Conservation (phyloP, 2,113 vertebrate genomes). For the Mormyrus lacerda region DNA sequence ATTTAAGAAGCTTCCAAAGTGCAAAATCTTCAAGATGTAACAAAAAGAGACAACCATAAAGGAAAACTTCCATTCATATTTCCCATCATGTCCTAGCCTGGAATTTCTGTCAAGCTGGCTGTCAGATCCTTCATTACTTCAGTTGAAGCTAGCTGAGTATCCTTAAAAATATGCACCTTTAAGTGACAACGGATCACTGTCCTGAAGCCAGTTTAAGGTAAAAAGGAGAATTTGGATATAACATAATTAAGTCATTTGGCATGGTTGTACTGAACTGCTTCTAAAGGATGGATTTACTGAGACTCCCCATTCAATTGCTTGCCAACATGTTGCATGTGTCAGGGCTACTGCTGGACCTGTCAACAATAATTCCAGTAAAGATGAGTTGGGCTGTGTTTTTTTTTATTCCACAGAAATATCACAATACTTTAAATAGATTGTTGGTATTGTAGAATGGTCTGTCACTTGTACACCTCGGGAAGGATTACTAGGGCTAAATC, state of each 20-base stretch:
- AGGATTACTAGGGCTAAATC: neutral
- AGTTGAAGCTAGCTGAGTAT: neutral
- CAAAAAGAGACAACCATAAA: neutral
- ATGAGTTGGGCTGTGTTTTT: neutral
- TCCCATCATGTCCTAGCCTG: neutral
- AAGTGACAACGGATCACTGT: neutral
- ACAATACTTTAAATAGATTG: constrained; percentile 8
- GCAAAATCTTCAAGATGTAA: neutral
- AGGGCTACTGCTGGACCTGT: neutral
- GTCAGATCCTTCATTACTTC: neutral
- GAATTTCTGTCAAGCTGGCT: neutral
- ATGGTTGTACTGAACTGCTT: neutral
- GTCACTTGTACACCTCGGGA: neutral
- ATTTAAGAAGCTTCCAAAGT: neutral
- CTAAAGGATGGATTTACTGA: neutral
- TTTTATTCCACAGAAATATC: neutral
- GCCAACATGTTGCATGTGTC: neutral
- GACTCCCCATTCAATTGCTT: neutral
- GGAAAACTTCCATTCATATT: neutral
- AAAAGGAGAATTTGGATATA: neutral
- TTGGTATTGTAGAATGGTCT: neutral
- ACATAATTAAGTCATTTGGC: neutral
- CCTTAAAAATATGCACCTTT: neutral
- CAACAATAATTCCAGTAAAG: constrained; percentile 5
- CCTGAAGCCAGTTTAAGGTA: neutral